phyloP scores from a whole-genome alignment of 2,797 vertebrate species.

The Lycodopsis pacificus region DNA sequence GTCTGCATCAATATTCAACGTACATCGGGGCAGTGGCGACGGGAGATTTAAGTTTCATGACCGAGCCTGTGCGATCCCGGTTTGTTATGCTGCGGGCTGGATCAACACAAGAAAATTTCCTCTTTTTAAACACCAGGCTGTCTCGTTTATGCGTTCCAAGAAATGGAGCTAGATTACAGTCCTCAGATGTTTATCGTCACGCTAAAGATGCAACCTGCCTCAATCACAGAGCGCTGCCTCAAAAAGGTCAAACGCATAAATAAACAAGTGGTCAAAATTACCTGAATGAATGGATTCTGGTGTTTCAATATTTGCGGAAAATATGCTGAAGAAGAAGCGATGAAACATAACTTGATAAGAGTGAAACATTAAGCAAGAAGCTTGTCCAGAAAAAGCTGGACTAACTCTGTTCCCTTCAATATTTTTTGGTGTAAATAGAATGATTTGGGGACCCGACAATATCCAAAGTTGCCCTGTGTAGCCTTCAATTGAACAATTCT shows the following conservation, averaged over 20 bases:
- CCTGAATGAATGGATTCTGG: neutral
- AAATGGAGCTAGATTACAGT: neutral
- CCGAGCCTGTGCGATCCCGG: slow-evolving; percentile 3
- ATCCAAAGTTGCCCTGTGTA: neutral
- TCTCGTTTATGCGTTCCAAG: neutral
- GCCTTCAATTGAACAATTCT: slow-evolving; percentile 6
- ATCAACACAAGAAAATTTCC: slow-evolving; percentile 4
- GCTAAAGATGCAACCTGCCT: slow-evolving; percentile 8
- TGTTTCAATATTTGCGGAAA: neutral
- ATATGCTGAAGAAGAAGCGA: neutral
- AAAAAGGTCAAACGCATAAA: neutral
- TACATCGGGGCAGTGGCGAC: neutral
- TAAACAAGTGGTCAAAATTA: neutral
- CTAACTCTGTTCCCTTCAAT: neutral
- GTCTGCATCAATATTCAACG: slow-evolving; percentile 40
- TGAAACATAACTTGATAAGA: neutral
- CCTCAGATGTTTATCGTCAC: neutral
- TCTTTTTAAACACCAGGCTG: neutral
- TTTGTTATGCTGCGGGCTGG: neutral
- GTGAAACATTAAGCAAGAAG: neutral
- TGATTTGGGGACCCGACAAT: neutral
- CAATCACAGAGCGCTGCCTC: neutral
- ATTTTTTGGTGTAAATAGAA: slow-evolving; percentile 12
- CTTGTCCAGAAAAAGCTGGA: neutral
- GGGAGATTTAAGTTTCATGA: slow-evolving; percentile 7